Percentiles rank a stretch among this genome's conserved stretches.
These are phyloP conservation scores for Micrasema minimum DNA, from an alignment of 1,140 invertebrate genomes.

Conservation along the genomic window DNA sequence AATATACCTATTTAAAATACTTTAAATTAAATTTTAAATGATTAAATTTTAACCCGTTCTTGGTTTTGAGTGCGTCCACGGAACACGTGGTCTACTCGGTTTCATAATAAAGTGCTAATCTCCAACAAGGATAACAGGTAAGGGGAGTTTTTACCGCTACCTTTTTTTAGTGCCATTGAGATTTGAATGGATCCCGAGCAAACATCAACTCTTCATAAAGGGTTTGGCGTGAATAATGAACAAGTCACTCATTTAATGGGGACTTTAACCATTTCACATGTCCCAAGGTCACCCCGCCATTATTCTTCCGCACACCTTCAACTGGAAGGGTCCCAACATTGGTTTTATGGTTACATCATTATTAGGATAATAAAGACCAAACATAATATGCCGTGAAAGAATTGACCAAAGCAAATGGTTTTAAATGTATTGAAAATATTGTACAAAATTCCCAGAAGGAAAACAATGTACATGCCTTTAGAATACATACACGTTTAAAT, in stretches of 20 bases:
- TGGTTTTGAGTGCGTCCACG: background rate
- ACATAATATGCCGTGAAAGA: too few relatives aligned
- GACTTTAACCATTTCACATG: background rate
- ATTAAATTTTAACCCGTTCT: too few relatives aligned
- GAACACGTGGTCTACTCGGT: background rate
- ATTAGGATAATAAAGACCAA: too few relatives aligned
- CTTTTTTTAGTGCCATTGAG: conserved; percentile 32
- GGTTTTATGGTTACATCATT: too few relatives aligned
- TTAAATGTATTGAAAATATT: too few relatives aligned
- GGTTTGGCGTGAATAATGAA: conserved; percentile 33
- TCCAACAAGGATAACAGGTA: conserved; percentile 14
- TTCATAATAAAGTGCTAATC: conserved; percentile 30
- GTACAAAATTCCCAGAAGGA: too few relatives aligned
- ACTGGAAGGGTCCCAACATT: too few relatives aligned
- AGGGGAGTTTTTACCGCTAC: conserved; percentile 15
- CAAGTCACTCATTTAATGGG: conserved; percentile 26
- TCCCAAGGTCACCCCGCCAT: conserved; percentile 6
- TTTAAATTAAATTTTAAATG: too few relatives aligned
- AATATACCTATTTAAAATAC: too few relatives aligned
- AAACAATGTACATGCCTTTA: too few relatives aligned
- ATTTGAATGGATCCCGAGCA: conserved; percentile 23
- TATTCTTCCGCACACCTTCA: conserved; percentile 1
- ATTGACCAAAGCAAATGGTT: too few relatives aligned
- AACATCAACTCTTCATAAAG: conserved; percentile 28
- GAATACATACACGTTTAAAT: too few relatives aligned